phyloP scores from a whole-genome alignment of 2,888 invertebrate species.

The Barypeithes pellucidus region DNA sequence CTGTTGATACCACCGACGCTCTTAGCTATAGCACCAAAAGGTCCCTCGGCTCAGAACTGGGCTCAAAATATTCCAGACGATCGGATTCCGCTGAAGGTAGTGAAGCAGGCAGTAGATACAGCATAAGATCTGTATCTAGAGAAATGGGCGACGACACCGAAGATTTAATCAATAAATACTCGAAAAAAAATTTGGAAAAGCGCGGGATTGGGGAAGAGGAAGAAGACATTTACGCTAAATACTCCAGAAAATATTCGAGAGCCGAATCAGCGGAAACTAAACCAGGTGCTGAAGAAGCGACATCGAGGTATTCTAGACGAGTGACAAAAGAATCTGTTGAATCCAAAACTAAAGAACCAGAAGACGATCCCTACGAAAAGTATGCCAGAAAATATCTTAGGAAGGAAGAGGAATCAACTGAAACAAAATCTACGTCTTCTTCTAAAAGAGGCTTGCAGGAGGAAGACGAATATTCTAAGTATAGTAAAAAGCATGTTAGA shows the following conservation, averaged over 20 bases:
- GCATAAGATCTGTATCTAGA: constrained; percentile 52
- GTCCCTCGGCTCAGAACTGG: constrained; percentile 58
- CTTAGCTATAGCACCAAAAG: constrained; percentile 58
- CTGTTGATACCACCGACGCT: constrained; percentile 56
- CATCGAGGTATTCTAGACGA: constrained; percentile 57
- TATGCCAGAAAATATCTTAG: constrained; percentile 61
- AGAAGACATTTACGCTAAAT: constrained; percentile 64
- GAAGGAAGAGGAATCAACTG: constrained; percentile 58
- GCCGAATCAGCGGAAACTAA: constrained; percentile 57
- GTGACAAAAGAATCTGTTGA: constrained; percentile 57
- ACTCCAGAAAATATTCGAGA: constrained; percentile 63
- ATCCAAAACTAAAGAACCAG: constrained; percentile 57
- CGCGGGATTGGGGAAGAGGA: constrained; percentile 65
- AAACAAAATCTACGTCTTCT: constrained; percentile 39
- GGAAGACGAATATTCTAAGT: constrained; percentile 56
- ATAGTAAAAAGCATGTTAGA: constrained; percentile 58
- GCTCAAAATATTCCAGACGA: constrained; percentile 59
- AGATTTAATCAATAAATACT: constrained; percentile 60
- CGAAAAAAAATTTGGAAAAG: constrained; percentile 58
- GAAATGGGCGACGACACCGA: constrained; percentile 60
- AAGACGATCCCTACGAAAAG: constrained; percentile 61
- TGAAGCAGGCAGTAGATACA: constrained; percentile 56
- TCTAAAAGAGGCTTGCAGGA: constrained; percentile 49
- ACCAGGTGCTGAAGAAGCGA: constrained; percentile 53
- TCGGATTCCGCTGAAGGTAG: constrained; percentile 59